Percentiles rank a stretch among this genome's conserved stretches.
Conservation (phyloP, 2,113 vertebrate genomes). For the Ploceus nigricollis region DNA sequence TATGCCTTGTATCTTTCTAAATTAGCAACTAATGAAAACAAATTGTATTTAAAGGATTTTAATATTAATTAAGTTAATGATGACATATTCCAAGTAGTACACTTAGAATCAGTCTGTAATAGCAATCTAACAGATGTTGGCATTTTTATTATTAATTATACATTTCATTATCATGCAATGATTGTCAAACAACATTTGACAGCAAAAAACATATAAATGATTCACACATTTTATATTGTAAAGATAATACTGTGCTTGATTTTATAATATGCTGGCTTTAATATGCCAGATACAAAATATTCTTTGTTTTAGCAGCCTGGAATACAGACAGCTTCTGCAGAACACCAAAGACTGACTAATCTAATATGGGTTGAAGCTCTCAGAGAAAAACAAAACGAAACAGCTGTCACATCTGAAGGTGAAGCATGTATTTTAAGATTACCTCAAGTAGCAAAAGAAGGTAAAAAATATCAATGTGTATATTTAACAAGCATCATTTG, state of each 20-base stretch:
- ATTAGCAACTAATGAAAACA: slow-evolving; percentile 78
- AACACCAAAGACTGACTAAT: slow-evolving; percentile 8
- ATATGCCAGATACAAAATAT: slow-evolving; percentile 38
- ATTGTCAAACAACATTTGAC: slow-evolving; percentile 80
- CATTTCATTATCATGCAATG: slow-evolving; percentile 83
- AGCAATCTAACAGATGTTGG: slow-evolving; percentile 82
- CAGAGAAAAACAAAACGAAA: not conserved
- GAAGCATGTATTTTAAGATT: slow-evolving; percentile 29
- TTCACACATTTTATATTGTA: slow-evolving; percentile 64
- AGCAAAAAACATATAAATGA: slow-evolving; percentile 67
- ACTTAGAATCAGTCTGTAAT: slow-evolving; percentile 74
- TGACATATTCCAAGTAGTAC: slow-evolving; percentile 76
- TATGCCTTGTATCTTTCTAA: slow-evolving; percentile 58
- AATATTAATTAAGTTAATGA: slow-evolving; percentile 81
- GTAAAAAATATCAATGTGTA: slow-evolving; percentile 38
- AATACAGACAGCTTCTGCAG: slow-evolving; percentile 10
- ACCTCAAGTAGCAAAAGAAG: slow-evolving; percentile 35
- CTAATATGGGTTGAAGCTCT: slow-evolving; percentile 1
- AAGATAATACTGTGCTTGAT: slow-evolving; percentile 45
- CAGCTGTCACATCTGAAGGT: slow-evolving; percentile 27
- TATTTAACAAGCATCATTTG: slow-evolving; percentile 36
- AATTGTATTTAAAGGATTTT: slow-evolving; percentile 79
- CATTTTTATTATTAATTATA: slow-evolving; percentile 85
- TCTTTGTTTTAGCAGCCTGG: slow-evolving; percentile 42
- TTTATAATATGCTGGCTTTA: slow-evolving; percentile 62